These are phyloP conservation scores for Cerceris ruficornis DNA, from an alignment of 2,888 invertebrate species.

Conservation along the genomic window DNA sequence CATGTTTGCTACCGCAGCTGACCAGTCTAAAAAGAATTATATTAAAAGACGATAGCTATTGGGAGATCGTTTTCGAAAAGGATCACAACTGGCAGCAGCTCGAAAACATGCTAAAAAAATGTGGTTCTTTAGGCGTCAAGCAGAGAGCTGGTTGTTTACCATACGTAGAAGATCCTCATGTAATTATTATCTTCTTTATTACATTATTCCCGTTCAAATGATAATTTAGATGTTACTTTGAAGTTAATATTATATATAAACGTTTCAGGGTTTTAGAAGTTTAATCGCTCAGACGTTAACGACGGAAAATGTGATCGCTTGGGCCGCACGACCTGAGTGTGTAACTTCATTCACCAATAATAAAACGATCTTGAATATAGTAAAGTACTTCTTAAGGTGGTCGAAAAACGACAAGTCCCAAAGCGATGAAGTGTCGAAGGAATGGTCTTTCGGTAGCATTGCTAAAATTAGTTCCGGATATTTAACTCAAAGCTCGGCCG, in stretches of 20 bases:
- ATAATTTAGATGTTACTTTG: neutral
- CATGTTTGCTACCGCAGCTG: slow-evolving; percentile 93
- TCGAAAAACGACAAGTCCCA: slow-evolving; percentile 59
- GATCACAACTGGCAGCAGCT: slow-evolving; percentile 93
- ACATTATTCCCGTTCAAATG: neutral
- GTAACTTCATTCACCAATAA: slow-evolving; percentile 90
- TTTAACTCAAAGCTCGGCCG: slow-evolving; percentile 59
- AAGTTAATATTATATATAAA: slow-evolving; percentile 6
- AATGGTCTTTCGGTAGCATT: slow-evolving; percentile 52
- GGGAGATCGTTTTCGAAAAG: slow-evolving; percentile 92
- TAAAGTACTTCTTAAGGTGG: slow-evolving; percentile 85
- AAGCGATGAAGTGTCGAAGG: slow-evolving; percentile 48
- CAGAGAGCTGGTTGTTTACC: slow-evolving; percentile 95
- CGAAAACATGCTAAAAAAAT: slow-evolving; percentile 86
- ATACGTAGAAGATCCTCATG: slow-evolving; percentile 91
- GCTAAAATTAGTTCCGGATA: slow-evolving; percentile 60
- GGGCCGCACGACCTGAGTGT: slow-evolving; percentile 86
- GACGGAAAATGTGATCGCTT: slow-evolving; percentile 87
- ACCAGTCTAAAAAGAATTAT: slow-evolving; percentile 88
- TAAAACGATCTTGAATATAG: slow-evolving; percentile 87
- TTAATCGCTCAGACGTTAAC: slow-evolving; percentile 91
- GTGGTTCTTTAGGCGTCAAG: slow-evolving; percentile 91
- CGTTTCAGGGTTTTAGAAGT: slow-evolving; percentile 87
- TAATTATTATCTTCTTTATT: slow-evolving; percentile 51
- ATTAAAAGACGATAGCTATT: slow-evolving; percentile 93